These are phyloP conservation scores for Biston stratarius DNA, from an alignment of 2,888 invertebrate genomes.

Conservation along the genomic window DNA sequence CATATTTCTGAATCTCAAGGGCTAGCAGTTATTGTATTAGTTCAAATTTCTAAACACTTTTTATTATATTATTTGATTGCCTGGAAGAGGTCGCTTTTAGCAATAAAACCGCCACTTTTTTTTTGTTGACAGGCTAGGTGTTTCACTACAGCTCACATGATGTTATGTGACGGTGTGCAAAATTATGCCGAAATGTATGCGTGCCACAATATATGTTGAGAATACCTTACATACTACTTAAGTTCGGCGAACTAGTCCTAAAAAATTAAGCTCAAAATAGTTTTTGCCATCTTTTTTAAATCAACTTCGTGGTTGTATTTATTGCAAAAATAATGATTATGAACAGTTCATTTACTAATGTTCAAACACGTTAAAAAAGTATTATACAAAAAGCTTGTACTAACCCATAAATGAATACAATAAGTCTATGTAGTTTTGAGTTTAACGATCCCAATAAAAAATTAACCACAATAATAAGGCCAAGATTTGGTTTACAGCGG, in stretches of 20 bases:
- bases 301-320: neutral
- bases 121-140: no score
- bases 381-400: neutral
- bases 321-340: neutral
- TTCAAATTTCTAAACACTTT: no score
- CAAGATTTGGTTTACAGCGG: neutral
- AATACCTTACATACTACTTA: no score
- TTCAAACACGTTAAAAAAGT: neutral
- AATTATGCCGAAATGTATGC: no score
- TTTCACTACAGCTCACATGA: no score
- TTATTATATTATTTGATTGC: no score
- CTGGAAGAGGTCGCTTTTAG: no score
- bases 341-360: constrained; percentile 3
- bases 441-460: neutral
- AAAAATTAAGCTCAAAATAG: neutral
- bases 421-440: neutral
- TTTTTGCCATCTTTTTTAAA: neutral
- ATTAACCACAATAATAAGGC: neutral
- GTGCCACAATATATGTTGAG: no score
- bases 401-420: neutral
- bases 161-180: no score
- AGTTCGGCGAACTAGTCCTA: neutral
- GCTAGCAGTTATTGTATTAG: no score
- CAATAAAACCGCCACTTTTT: no score
- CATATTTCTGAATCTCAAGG: no score